Percentiles rank a stretch among this genome's conserved stretches.
Evolutionary conservation across 2,888 invertebrate genomes (phyloP).

Genomic region (Pinctada fucata): DNA sequence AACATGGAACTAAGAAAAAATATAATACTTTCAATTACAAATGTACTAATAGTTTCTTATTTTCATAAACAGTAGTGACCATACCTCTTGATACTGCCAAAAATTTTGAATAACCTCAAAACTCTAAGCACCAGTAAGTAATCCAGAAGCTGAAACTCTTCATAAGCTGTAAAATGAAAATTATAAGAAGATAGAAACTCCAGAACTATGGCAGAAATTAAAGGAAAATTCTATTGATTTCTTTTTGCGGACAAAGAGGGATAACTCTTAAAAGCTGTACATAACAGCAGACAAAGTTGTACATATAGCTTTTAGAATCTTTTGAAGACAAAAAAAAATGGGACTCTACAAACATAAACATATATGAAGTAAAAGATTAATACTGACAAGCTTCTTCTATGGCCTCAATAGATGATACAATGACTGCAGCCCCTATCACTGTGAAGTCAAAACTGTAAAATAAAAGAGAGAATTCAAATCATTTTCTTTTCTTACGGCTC

Average conservation of each 20-base stretch:
- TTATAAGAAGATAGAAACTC: too few relatives aligned
- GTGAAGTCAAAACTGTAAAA: constrained; percentile 78
- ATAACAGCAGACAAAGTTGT: too few relatives aligned
- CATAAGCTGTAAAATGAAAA: constrained; percentile 57
- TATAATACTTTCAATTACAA: background rate
- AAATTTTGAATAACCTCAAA: constrained; percentile 77
- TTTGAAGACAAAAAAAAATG: too few relatives aligned
- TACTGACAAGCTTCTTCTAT: constrained; percentile 57
- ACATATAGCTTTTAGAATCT: too few relatives aligned
- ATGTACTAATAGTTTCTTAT: background rate
- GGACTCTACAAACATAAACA: too few relatives aligned
- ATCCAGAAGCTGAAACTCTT: constrained; percentile 75
- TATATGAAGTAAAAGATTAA: too few relatives aligned
- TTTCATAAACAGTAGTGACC: background rate
- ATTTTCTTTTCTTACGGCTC: background rate
- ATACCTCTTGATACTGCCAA: constrained; percentile 76
- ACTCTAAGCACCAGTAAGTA: constrained; percentile 78
- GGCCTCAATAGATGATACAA: constrained; percentile 60
- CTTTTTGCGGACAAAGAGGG: too few relatives aligned
- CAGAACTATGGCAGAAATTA: too few relatives aligned
- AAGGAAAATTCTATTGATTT: too few relatives aligned
- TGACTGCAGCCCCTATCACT: constrained; percentile 75
- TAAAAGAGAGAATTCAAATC: constrained; percentile 16
- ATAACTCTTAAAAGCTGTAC: too few relatives aligned
- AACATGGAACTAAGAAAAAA: too few relatives aligned